A percentile compares a stretch with the other conserved stretches of the same genome.
Evolutionary conservation across 1,140 invertebrate genomes (phyloP).

Genomic region (Zaprionus vittiger): DNA sequence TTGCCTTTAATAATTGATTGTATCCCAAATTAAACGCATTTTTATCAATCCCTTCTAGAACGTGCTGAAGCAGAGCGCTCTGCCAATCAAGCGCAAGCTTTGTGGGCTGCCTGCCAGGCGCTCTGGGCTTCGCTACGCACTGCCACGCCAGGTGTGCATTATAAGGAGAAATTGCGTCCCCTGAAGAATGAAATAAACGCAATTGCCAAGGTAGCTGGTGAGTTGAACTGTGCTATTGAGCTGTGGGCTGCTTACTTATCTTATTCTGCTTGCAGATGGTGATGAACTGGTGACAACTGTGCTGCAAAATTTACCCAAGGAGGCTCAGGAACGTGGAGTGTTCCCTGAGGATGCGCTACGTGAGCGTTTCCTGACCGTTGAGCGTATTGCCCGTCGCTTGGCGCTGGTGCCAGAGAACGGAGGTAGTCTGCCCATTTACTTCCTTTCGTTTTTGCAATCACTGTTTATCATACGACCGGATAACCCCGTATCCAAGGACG

Average conservation of each 20-base stretch:
- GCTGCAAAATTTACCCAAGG: constrained; percentile 90
- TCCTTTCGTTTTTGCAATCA: constrained; percentile 95
- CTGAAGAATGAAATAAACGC: constrained; percentile 90
- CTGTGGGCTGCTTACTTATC: neutral
- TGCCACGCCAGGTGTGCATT: constrained; percentile 85
- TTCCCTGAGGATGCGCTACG: constrained; percentile 93
- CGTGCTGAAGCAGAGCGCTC: constrained; percentile 92
- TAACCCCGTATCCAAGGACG: constrained; percentile 88
- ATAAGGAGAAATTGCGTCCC: constrained; percentile 88
- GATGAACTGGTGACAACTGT: constrained; percentile 90
- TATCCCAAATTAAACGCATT: neutral
- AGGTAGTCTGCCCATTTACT: constrained; percentile 91
- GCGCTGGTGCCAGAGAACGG: constrained; percentile 93
- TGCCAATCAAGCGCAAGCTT: constrained; percentile 92
- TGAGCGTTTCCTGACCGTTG: constrained; percentile 93
- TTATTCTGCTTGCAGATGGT: constrained; percentile 76
- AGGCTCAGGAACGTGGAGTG: constrained; percentile 91
- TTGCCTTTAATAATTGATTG: neutral
- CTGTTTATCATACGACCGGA: constrained; percentile 88
- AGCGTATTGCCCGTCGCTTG: constrained; percentile 89
- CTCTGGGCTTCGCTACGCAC: constrained; percentile 91
- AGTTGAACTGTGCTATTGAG: constrained; percentile 12
- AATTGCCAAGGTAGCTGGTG: constrained; percentile 89
- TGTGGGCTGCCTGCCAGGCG: constrained; percentile 96
- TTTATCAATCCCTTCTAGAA: constrained; percentile 84